phyloP scores from a whole-genome alignment of 1,140 invertebrate genomes.

The Andricus grossulariae region DNA sequence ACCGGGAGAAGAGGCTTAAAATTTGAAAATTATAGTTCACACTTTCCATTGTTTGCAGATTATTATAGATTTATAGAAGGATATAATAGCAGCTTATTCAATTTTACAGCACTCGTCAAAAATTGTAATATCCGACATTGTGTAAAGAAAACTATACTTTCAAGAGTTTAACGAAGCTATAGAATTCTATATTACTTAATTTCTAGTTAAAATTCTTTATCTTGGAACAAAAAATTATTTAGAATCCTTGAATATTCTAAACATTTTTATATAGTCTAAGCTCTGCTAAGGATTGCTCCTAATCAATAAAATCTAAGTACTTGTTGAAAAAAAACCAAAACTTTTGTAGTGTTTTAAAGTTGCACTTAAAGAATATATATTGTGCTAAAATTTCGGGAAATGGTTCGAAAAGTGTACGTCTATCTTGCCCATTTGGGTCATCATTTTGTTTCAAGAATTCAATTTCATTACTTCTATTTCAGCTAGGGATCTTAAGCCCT shows the following conservation, averaged over 20 bases:
- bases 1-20: background rate
- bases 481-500: too few species aligned
- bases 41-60: background rate
- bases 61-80: too few species aligned
- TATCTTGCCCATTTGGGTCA: too few species aligned
- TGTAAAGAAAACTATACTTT: background rate
- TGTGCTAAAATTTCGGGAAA: too few species aligned
- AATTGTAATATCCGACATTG: background rate
- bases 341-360: too few species aligned
- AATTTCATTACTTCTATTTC: too few species aligned
- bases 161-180: background rate
- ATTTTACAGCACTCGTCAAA: conserved; percentile 14
- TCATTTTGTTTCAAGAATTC: too few species aligned
- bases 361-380: too few species aligned
- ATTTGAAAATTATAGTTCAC: conserved; percentile 8
- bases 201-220: background rate
- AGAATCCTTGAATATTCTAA: too few species aligned
- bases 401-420: too few species aligned
- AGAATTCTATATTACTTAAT: background rate
- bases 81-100: conserved; percentile 1
- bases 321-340: background rate
- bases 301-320: background rate
- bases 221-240: background rate
- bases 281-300: background rate
- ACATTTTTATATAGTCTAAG: background rate